These are phyloP conservation scores for Tympanuchus pallidicinctus DNA, from an alignment of 2,113 vertebrate genomes.

Conservation along the genomic window DNA sequence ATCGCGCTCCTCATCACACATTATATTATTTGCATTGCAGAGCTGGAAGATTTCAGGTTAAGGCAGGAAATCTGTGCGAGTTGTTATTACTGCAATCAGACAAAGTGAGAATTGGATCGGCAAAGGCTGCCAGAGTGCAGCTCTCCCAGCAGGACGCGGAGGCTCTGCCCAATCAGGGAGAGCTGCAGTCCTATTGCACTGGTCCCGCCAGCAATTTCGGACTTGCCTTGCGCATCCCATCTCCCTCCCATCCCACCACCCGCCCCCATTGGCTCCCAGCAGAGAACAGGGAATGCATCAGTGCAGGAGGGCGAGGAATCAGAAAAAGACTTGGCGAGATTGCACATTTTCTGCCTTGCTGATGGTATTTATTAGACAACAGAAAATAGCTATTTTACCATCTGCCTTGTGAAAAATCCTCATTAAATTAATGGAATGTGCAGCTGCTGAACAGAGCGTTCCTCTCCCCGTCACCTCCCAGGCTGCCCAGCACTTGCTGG, in stretches of 20 bases:
- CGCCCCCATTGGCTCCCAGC: constrained; percentile 17
- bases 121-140: constrained; percentile 47
- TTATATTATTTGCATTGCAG: constrained; percentile 78
- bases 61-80: constrained; percentile 72
- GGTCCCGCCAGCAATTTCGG: constrained; percentile 24
- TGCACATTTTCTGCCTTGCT: constrained; percentile 73
- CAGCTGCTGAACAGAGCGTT: constrained; percentile 74
- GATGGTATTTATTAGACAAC: constrained; percentile 75
- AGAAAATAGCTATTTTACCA: constrained; percentile 77
- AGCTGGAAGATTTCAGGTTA: constrained; percentile 78
- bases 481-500: not conserved
- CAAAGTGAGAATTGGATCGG: constrained; percentile 75
- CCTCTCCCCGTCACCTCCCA: constrained; percentile 1
- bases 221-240: constrained; percentile 33
- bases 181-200: not conserved
- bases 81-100: constrained; percentile 80
- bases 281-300: not conserved
- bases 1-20: constrained; percentile 71
- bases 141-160: constrained; percentile 53
- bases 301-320: constrained; percentile 30
- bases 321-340: constrained; percentile 60
- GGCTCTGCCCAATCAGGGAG: constrained; percentile 40
- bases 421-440: constrained; percentile 74
- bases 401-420: constrained; percentile 62
- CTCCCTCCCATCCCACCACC: constrained; percentile 16